Conservation (phyloP, 2,113 vertebrate genomes). For the Chloropsis hardwickii region DNA sequence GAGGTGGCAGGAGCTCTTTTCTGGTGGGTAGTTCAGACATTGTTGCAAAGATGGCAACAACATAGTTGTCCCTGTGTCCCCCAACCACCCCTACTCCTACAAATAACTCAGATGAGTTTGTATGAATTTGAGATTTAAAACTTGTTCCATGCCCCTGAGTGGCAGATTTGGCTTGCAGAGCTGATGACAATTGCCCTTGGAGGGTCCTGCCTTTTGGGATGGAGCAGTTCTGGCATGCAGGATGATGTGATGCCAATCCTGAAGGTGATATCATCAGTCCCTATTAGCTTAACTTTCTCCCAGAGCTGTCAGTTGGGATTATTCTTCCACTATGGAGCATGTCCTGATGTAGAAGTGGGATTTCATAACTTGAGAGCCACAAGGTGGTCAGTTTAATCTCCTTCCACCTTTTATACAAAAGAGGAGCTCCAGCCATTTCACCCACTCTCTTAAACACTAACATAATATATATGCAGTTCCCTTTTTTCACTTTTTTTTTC, state of each 20-base stretch:
- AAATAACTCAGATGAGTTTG: background rate
- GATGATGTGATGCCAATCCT: background rate
- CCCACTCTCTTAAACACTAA: background rate
- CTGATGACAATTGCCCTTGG: background rate
- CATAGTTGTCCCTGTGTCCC: accelerated
- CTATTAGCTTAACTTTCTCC: background rate
- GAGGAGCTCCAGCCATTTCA: background rate
- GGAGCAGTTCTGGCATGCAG: background rate
- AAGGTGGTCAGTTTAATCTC: background rate
- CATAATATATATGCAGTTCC: background rate
- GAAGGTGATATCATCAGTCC: background rate
- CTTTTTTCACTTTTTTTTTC: background rate
- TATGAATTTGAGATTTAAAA: background rate
- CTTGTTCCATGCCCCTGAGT: background rate
- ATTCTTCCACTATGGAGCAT: background rate
- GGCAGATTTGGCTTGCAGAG: background rate
- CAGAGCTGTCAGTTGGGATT: background rate
- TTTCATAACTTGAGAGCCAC: background rate
- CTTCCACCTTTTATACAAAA: background rate
- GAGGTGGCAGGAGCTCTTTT: background rate
- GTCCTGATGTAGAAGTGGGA: background rate
- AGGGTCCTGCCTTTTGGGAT: background rate
- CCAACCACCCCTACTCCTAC: background rate
- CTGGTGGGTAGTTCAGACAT: background rate
- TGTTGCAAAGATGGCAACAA: background rate